Percentiles rank a stretch among this genome's conserved stretches.
These are phyloP conservation scores for Pygoscelis adeliae DNA, from an alignment of 2,113 vertebrate species.

Conservation along the genomic window DNA sequence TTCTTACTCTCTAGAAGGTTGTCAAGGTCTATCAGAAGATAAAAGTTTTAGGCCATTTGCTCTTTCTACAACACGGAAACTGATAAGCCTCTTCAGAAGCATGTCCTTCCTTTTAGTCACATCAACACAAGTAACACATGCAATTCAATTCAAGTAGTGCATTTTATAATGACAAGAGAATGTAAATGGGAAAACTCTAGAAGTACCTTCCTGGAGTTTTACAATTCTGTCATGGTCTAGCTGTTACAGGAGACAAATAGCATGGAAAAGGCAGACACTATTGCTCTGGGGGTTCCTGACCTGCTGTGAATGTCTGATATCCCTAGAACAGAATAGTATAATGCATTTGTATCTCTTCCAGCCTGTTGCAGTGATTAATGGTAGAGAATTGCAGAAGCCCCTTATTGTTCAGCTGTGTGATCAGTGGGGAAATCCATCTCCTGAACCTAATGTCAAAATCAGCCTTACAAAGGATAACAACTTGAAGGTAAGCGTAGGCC, in stretches of 20 bases:
- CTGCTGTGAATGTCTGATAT: not conserved
- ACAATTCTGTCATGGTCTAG: not conserved
- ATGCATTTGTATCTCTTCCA: slow-evolving; percentile 56
- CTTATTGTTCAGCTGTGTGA: slow-evolving; percentile 87
- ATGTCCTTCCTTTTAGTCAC: not conserved
- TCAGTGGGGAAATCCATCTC: slow-evolving; percentile 85
- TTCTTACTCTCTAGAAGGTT: not conserved
- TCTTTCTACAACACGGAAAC: not conserved
- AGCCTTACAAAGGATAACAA: slow-evolving; percentile 66
- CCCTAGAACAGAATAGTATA: not conserved
- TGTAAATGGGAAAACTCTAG: not conserved
- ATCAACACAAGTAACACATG: not conserved
- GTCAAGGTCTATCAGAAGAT: not conserved
- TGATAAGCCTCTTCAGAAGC: not conserved
- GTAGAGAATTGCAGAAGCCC: slow-evolving; percentile 76
- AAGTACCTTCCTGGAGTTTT: not conserved
- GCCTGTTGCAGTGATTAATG: slow-evolving; percentile 85
- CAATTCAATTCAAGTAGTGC: not conserved
- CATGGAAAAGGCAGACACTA: not conserved
- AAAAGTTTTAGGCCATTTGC: not conserved
- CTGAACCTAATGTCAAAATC: slow-evolving; percentile 83
- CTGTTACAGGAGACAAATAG: not conserved
- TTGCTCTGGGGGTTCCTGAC: not conserved
- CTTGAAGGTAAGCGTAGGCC: slow-evolving; percentile 69
- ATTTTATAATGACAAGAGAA: not conserved